These are phyloP conservation scores for Xestia ashworthii DNA, from an alignment of 2,888 invertebrate genomes.

Conservation along the genomic window DNA sequence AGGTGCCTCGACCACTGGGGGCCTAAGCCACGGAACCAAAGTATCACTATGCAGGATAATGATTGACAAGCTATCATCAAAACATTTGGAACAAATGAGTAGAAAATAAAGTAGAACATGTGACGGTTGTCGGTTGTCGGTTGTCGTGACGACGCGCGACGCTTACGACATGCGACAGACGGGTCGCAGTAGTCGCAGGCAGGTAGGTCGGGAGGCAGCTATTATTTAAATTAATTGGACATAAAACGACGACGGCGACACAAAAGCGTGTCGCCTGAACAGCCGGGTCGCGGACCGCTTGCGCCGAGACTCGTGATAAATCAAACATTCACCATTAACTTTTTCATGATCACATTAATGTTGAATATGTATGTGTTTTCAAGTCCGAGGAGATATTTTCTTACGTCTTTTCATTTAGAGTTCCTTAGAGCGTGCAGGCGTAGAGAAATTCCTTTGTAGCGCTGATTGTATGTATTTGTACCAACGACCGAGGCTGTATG, in stretches of 20 bases:
- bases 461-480: slow-evolving; percentile 12
- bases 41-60: not conserved
- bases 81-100: slow-evolving; percentile 48
- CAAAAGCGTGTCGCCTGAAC: slow-evolving; percentile 81
- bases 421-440: slow-evolving; percentile 1
- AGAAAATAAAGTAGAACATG: slow-evolving; percentile 45
- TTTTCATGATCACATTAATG: slow-evolving; percentile 66
- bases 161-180: slow-evolving; percentile 71
- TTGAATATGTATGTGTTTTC: slow-evolving; percentile 60
- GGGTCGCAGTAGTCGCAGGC: slow-evolving; percentile 80
- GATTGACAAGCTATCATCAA: slow-evolving; percentile 35
- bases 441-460: slow-evolving; percentile 33
- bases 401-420: slow-evolving; percentile 39
- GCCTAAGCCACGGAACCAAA: no score
- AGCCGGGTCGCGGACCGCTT: slow-evolving; percentile 74
- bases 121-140: slow-evolving; percentile 54
- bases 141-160: slow-evolving; percentile 60
- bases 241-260: slow-evolving; percentile 84
- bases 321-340: slow-evolving; percentile 72
- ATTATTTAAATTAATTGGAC: slow-evolving; percentile 90
- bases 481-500: no score
- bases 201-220: slow-evolving; percentile 86
- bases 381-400: slow-evolving; percentile 51
- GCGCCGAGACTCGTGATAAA: slow-evolving; percentile 69
- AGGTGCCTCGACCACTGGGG: no score